Conservation (phyloP, 2,888 invertebrate species). For the Apamea monoglypha region DNA sequence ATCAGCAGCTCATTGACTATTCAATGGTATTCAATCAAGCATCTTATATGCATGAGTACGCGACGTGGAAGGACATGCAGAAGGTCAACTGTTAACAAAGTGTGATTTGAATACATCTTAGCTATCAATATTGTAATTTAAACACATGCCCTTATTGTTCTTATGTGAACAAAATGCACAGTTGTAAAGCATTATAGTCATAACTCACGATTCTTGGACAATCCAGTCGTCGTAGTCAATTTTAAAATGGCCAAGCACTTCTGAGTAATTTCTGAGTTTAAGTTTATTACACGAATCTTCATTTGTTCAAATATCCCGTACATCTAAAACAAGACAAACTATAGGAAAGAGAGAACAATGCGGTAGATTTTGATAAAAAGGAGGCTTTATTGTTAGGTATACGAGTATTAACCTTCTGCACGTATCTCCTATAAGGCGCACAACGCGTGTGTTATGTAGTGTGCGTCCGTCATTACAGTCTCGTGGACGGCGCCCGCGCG, state of each 20-base stretch:
- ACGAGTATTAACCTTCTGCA: constrained; percentile 9
- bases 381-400: neutral
- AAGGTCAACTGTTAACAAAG: constrained; percentile 14
- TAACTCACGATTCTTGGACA: neutral
- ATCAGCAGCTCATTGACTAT: constrained; percentile 56
- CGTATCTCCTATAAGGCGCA: neutral
- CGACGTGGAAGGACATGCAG: neutral
- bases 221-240: neutral
- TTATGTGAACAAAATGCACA: neutral
- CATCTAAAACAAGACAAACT: neutral
- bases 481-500: constrained; percentile 21
- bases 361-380: neutral
- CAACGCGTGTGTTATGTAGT: constrained; percentile 8
- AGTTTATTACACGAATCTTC: neutral
- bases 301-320: neutral
- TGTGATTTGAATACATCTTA: neutral
- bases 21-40: constrained; percentile 52
- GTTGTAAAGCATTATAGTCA: neutral
- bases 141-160: neutral
- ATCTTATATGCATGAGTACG: constrained; percentile 26
- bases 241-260: neutral
- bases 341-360: neutral
- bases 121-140: neutral
- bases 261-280: neutral
- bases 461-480: constrained; percentile 12